Evolutionary conservation across 2,888 invertebrate genomes (phyloP), one percentile per base, ranked within the genome.

Genomic region (Muschampia plurimacula): DNA sequence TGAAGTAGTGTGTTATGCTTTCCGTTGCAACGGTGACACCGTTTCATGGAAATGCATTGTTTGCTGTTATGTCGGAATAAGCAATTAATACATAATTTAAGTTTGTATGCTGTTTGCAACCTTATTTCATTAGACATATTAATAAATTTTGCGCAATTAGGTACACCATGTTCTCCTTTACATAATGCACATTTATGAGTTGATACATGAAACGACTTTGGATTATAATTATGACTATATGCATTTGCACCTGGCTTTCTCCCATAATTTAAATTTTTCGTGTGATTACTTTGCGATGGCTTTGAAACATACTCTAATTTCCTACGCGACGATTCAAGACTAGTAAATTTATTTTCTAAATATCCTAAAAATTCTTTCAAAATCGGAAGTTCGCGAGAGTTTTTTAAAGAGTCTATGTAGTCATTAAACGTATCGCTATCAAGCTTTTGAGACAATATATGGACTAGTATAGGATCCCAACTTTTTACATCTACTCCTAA

Each of bases 321-420:
- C 28, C 22, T 55, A 13, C 59, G 62, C 15, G 52, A 49, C 12
- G 65, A 12, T 55, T 72, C 74, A 12, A 74, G 55, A 10, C 49
- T 36, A 1, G 55, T 75, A 68, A 75, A 75, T 60, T 74, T 75
- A 7, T 8, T 60, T 49, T 75, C 72, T 55, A 75, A 62, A 49
- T 72, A 75, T 12, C n/a, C 39, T 60, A 75, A 64, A 69, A 74
- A 72, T 5, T 74, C 69, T 41, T 60, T 12, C 7, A 75, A 39
- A 2, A 12, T 41, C 4, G 75, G 74, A 7, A 65, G 28, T n/a
- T 65, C 70, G n/a, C 70, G 41, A 5, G 57, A 57, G 0, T 65
- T 12, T 62, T 69, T 62, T 12, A 70, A 12, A 10, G 75, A 72
- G n/a, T 39, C 57, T 6, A 63, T 44, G 12, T 44, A 63, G 13